These are phyloP conservation scores for Nomada fabriciana DNA, from an alignment of 2,888 invertebrate species.

Conservation along the genomic window DNA sequence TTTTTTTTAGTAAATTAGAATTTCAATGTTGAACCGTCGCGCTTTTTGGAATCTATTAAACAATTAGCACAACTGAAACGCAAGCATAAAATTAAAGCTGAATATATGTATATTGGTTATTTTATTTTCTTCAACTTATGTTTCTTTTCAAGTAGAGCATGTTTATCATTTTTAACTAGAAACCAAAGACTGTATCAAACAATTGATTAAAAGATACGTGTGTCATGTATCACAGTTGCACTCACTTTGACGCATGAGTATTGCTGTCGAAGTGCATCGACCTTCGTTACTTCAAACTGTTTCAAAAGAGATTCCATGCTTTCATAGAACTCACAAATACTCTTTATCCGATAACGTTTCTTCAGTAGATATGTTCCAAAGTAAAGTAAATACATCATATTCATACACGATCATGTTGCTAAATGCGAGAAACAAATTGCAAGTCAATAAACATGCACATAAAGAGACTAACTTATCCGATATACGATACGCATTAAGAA, in stretches of 20 bases:
- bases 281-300: constrained; percentile 43
- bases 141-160: neutral
- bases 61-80: neutral
- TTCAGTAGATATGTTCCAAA: constrained; percentile 27
- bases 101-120: neutral
- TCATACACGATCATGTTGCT: constrained; percentile 37
- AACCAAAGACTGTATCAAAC: constrained; percentile 20
- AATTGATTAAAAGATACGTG: neutral
- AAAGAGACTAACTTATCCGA: neutral
- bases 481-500: neutral
- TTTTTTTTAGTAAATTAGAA: neutral
- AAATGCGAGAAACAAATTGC: constrained; percentile 43
- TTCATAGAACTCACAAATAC: constrained; percentile 37
- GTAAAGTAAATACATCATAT: constrained; percentile 37
- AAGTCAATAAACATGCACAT: constrained; percentile 28
- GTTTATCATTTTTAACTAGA: neutral
- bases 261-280: constrained; percentile 52
- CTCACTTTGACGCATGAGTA: constrained; percentile 59
- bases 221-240: constrained; percentile 32
- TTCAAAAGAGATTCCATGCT: constrained; percentile 34
- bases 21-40: neutral
- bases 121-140: neutral
- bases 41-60: neutral
- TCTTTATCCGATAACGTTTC: constrained; percentile 45
- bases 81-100: neutral